A percentile compares a stretch with the other conserved stretches of the same genome.
These are phyloP conservation scores for Caenorhabditis sp. DNA, from an alignment of 2,888 invertebrate species.

Conservation along the genomic window DNA sequence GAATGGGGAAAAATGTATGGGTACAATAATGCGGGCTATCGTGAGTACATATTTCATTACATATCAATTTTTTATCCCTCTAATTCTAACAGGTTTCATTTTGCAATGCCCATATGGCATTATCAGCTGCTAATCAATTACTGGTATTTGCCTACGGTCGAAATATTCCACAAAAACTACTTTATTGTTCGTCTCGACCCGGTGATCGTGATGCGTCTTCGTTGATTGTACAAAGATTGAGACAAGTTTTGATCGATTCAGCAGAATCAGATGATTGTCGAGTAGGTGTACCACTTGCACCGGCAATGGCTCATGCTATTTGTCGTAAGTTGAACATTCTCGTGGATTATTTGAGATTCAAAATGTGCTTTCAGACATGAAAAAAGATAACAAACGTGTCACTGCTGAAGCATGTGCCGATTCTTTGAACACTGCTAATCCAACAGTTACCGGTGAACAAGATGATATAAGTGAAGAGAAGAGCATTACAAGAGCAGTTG, in stretches of 20 bases:
- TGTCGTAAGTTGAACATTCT: slow-evolving; percentile 37
- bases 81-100: slow-evolving; percentile 53
- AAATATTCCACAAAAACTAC: slow-evolving; percentile 36
- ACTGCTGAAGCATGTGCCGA: slow-evolving; percentile 26
- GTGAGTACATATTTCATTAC: too few relatives aligned
- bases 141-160: slow-evolving; percentile 45
- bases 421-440: slow-evolving; percentile 16
- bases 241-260: slow-evolving; percentile 16
- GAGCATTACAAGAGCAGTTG: slow-evolving; percentile 32
- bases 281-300: slow-evolving; percentile 36
- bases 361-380: slow-evolving; percentile 51
- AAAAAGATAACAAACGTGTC: slow-evolving; percentile 20
- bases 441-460: neutral
- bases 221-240: slow-evolving; percentile 27
- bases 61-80: too few relatives aligned
- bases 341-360: too few relatives aligned
- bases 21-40: slow-evolving; percentile 33
- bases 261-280: slow-evolving; percentile 15
- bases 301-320: slow-evolving; percentile 47
- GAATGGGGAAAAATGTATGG: slow-evolving; percentile 40
- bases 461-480: slow-evolving; percentile 6
- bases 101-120: slow-evolving; percentile 44
- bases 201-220: slow-evolving; percentile 30
- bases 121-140: slow-evolving; percentile 46
- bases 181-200: slow-evolving; percentile 40